Conservation (phyloP, 2,797 vertebrate genomes). For the Calcarius lapponicus region DNA sequence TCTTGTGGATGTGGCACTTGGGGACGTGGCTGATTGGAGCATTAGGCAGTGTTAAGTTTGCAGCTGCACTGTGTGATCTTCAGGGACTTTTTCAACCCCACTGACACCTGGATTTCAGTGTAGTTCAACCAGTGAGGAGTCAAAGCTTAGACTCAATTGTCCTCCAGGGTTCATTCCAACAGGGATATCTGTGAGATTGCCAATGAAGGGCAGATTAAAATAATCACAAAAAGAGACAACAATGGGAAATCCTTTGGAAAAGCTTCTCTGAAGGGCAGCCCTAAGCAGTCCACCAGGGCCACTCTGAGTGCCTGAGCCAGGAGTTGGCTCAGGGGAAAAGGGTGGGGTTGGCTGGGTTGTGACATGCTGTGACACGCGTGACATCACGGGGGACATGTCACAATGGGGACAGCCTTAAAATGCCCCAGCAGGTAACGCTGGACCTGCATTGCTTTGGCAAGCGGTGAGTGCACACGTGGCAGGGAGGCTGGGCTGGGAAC, state of each 20-base stretch:
- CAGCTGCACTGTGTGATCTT: neutral
- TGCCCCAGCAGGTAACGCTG: neutral
- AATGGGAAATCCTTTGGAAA: neutral
- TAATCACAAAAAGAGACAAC: no score
- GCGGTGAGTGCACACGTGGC: neutral
- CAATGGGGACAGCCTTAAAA: neutral
- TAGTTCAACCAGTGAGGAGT: no score
- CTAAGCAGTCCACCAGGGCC: neutral
- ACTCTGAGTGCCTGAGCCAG: neutral
- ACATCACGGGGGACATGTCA: neutral
- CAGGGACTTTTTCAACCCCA: neutral
- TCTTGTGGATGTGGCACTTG: no score
- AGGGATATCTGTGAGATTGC: neutral
- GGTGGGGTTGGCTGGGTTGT: no score
- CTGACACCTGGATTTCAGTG: neutral
- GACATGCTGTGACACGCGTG: neutral
- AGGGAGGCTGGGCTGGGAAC: neutral
- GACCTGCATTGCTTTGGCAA: neutral
- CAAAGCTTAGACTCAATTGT: neutral
- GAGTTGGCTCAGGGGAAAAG: no score
- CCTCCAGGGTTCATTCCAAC: neutral
- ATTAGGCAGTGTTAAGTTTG: no score
- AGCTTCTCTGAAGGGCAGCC: neutral
- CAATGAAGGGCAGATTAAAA: no score
- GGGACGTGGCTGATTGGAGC: no score